phyloP scores from a whole-genome alignment of 2,888 invertebrate genomes.

The Belgica antarctica region DNA sequence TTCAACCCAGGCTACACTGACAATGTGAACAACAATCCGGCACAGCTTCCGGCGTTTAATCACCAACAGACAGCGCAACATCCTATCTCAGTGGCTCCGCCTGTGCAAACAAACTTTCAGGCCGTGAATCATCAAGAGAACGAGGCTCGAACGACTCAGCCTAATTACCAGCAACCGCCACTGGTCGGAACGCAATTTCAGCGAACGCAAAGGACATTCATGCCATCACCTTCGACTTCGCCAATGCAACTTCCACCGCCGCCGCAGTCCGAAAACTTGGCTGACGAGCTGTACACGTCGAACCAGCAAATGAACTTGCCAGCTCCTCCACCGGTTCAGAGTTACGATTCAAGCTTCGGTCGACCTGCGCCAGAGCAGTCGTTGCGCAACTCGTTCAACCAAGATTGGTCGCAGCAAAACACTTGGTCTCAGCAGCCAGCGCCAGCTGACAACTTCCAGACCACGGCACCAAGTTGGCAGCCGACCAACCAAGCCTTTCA shows the following conservation, averaged over 20 bases:
- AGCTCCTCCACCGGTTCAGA: conserved; percentile 20
- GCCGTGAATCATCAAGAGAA: neutral
- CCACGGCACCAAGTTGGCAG: neutral
- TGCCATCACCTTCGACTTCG: conserved; percentile 11
- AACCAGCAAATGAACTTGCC: conserved; percentile 31
- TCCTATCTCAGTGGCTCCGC: no score
- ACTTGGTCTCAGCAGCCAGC: neutral
- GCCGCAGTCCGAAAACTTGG: neutral
- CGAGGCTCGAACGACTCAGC: neutral
- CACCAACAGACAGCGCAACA: neutral
- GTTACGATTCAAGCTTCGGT: neutral
- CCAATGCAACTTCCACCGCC: conserved; percentile 20
- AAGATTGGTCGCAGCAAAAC: neutral
- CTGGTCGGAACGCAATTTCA: neutral
- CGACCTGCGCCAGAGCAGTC: neutral
- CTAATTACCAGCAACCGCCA: neutral
- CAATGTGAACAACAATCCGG: conserved; percentile 3
- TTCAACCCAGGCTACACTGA: conserved; percentile 7
- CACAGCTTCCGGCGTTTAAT: neutral
- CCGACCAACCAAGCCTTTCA: conserved; percentile 37
- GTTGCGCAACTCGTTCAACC: no score
- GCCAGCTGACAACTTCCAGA: neutral
- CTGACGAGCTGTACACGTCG: conserved; percentile 15
- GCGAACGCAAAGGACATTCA: neutral
- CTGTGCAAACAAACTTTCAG: no score